phyloP scores from a whole-genome alignment of 2,797 vertebrate genomes.

The Ataeniobius toweri region DNA sequence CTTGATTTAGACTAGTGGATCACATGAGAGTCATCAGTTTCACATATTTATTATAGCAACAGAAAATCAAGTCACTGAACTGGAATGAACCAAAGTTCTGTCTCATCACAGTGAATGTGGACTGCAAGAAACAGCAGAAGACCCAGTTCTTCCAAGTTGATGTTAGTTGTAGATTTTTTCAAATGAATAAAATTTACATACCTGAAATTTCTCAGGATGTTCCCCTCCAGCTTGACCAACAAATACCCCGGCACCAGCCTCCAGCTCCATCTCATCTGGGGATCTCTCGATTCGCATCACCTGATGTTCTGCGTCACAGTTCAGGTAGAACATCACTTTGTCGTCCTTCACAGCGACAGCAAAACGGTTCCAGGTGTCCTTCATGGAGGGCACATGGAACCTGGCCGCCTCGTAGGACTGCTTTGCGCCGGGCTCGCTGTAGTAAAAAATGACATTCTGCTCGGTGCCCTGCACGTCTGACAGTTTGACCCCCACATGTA shows the following conservation, averaged over 20 bases:
- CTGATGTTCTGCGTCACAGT: constrained; percentile 84
- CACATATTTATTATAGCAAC: constrained; percentile 22
- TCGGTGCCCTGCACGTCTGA: constrained; percentile 68
- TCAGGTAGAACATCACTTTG: constrained; percentile 83
- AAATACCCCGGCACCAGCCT: constrained; percentile 86
- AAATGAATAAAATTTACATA: constrained; percentile 58
- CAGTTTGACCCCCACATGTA: constrained; percentile 90
- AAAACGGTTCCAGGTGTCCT: constrained; percentile 87
- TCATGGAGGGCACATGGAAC: constrained; percentile 84
- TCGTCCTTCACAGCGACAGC: constrained; percentile 86
- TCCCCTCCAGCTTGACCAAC: constrained; percentile 91
- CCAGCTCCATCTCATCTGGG: constrained; percentile 86
- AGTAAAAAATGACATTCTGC: constrained; percentile 88
- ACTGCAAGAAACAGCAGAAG: neutral
- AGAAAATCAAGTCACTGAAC: constrained; percentile 28
- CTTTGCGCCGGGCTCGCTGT: constrained; percentile 83
- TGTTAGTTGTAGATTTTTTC: too few species aligned
- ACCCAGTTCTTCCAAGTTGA: too few species aligned
- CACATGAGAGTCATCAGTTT: constrained; percentile 54
- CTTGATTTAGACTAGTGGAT: constrained; percentile 70
- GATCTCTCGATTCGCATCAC: constrained; percentile 81
- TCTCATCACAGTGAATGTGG: neutral
- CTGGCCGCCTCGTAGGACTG: constrained; percentile 80
- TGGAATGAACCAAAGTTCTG: constrained; percentile 4
- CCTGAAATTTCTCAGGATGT: constrained; percentile 89